Evolutionary conservation across 2,113 vertebrate species (phyloP), one percentile per base, ranked within the genome.

Genomic region (Scophthalmus maximus): DNA sequence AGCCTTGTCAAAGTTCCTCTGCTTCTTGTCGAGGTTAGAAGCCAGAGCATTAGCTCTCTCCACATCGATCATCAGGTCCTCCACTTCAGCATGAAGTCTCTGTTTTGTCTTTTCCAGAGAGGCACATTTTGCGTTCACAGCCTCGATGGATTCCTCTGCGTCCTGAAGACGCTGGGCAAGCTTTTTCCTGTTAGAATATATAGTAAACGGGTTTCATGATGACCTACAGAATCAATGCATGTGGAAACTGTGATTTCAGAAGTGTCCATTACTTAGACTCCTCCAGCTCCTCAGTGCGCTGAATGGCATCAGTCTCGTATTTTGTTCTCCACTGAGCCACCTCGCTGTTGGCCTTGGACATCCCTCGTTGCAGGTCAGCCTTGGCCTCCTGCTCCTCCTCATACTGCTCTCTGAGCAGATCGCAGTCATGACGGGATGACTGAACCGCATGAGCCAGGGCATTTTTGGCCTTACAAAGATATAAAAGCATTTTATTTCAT

Each of bases 101-200:
- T 93, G 92, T 93, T 97, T 88, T 84, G 95, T 96, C 91, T 96
- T 96, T 55, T 96, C 95, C 61, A 96, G 88, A 52, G 95, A 96
- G 52, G 94, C 92, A 52, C 95, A 96, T 73, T 96, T 96, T 58
- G 95, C 83, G 22, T 96, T 91, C 53, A 88, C 82, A 20, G 89
- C 84, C 76, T 91, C 89, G 1, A 91, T 91, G 51, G 80, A 85
- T 32, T 93, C 92, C 56, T 93, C 91, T 8, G 91, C 90, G 59
- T 93, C 92, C 82, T 93, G 92, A 27, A 93, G 88, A 82, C 95
- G 94, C 84, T 97, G 96, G 8, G 95, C 96, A 57, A 97, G 91
- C 81, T 96, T 97, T 85, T 96, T 97, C 91, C 95, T 96, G 42
- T 44, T 18, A 27, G 46, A 49, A 34, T 3, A 17, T 6, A 9